Evolutionary conservation across 2,113 vertebrate genomes (phyloP), one percentile per base, ranked within the genome.

Genomic region (Megaleporinus macrocephalus): DNA sequence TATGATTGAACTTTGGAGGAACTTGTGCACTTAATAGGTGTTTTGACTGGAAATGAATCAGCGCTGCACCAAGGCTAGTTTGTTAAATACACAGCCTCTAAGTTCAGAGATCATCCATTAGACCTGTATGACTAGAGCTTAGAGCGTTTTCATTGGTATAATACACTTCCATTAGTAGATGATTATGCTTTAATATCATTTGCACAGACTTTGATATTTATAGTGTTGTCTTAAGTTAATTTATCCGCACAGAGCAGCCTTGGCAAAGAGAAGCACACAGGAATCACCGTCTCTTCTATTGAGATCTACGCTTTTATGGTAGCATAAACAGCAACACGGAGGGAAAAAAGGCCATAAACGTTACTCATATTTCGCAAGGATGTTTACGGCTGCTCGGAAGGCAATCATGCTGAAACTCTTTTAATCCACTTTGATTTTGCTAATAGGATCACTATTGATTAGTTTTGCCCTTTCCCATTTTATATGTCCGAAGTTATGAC

Each of bases 371-470:
- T 84, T 79, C 61, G 71, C 84, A 88, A 87, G 86, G 69, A 89
- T 79, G 68, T 88, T 90, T 86, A 88, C 68, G 86, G 86, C 86
- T 78, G 78, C 89, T 82, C 68, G 87, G 85, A 88, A 92, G 88
- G 81, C 90, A 91, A 92, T 93, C 90, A 83, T 86, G 89, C 89
- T 91, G 89, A 90, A 88, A 90, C 87, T 69, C 85, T 85, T 91
- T 90, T 90, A 90, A 92, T 92, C 86, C 81, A 82, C 86, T 90
- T 85, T 89, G 89, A 92, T 92, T 90, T 87, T 78, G 78, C 86
- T 90, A 90, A 91, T 87, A 89, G 87, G 86, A 88, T 90, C 89
- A 83, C 47, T 87, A 90, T 91, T 79, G 90, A 93, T 91, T 85
- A 29, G 78, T 44, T 87, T 89, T 85, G 73, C 86, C 86, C 86